Conservation (phyloP, 2,888 invertebrate species). For the Nephrocerus scutellatus region DNA sequence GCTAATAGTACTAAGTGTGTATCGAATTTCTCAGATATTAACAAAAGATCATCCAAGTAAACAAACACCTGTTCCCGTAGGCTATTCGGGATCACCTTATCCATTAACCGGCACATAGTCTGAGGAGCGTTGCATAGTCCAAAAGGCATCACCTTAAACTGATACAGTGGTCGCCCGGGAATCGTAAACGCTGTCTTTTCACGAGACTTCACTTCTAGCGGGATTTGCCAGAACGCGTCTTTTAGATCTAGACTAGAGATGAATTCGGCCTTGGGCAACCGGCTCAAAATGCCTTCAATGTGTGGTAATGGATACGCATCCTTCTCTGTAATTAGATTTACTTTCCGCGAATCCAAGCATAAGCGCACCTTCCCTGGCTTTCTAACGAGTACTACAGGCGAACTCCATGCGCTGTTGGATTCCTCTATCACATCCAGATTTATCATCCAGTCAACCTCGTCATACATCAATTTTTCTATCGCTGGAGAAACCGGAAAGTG, state of each 20-base stretch:
- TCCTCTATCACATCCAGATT: slow-evolving; percentile 29
- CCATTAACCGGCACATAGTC: slow-evolving; percentile 11
- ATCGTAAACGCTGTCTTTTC: slow-evolving; percentile 12
- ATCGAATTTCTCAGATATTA: slow-evolving; percentile 13
- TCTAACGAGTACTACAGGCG: slow-evolving; percentile 28
- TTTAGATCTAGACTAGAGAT: slow-evolving; percentile 15
- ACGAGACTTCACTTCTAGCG: slow-evolving; percentile 9
- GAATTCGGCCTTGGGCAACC: slow-evolving; percentile 10
- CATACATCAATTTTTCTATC: slow-evolving; percentile 17
- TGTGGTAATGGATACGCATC: slow-evolving; percentile 21
- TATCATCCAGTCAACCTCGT: slow-evolving; percentile 34
- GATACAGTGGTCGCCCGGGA: slow-evolving; percentile 9
- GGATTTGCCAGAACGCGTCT: slow-evolving; percentile 13
- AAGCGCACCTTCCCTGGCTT: slow-evolving; percentile 27
- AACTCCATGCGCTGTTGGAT: slow-evolving; percentile 31
- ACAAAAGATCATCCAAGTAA: slow-evolving; percentile 17
- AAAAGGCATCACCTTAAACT: slow-evolving; percentile 10
- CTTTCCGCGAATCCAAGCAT: slow-evolving; percentile 31
- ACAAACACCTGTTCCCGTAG: slow-evolving; percentile 7
- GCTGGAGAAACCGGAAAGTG: slow-evolving; percentile 21
- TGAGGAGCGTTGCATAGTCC: slow-evolving; percentile 8
- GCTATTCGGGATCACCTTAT: slow-evolving; percentile 3
- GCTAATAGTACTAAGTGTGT: slow-evolving; percentile 1
- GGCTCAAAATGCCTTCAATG: slow-evolving; percentile 17
- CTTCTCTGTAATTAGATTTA: slow-evolving; percentile 28